Evolutionary conservation across 2,888 invertebrate genomes (phyloP), one percentile per base, ranked within the genome.

Genomic region (Lucinisca nassula): DNA sequence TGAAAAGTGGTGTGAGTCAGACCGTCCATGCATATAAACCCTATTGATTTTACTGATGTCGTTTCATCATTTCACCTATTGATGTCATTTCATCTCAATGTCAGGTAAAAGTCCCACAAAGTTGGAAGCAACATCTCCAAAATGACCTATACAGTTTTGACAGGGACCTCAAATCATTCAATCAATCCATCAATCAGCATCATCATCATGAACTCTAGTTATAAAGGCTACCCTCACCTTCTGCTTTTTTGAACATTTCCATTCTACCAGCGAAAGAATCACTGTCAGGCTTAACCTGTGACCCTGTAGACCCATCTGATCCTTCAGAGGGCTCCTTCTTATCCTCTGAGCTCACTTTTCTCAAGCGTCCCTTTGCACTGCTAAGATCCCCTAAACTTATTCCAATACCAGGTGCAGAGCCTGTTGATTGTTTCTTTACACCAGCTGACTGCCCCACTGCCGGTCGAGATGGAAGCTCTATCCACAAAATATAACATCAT

Each of bases 221-320:
- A n/a, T n/a, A n/a, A n/a, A n/a, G n/a, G n/a, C n/a, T 10, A 30
- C 37, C n/a, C 38, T 61, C 79, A 79, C 84, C 79, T 84, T 84
- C 84, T 30, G 70, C 84, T 49, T 79, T 51, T 55, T 79, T 84
- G 72, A 84, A 84, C 55, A 75, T 61, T 51, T 84, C 80, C 40
- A 84, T 80, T 79, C 75, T 61, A 55, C 61, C 84, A 75, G 67
- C 61, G 61, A 84, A 75, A 10, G 75, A 67, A 67, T 67, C 75
- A 17, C 30, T 37, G 3, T 76, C 51, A 2, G 30, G 0, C 38
- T 76, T 76, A 17, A 12, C 21, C 17, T 76, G 32, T 30, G 75
- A 35, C 30, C 35, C 24, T 14, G 51, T n/a, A 8, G 75, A n/a
- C 12, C n/a, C 35, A 14, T 67, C 67, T 35, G 32, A 30, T 35